Conservation (phyloP, 2,888 invertebrate genomes). For the Cephus pulcher region DNA sequence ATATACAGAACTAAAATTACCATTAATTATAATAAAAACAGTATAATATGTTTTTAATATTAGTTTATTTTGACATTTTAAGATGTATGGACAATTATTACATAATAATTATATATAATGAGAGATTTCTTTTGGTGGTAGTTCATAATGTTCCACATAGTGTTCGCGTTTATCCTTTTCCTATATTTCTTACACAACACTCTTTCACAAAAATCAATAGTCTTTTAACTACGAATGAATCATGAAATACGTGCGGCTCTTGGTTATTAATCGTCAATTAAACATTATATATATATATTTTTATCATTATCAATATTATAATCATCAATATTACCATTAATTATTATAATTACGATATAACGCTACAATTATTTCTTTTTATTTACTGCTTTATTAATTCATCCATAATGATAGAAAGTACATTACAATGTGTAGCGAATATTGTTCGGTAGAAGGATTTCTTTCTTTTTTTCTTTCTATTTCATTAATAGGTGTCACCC, state of each 20-base stretch:
- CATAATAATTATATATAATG: slow-evolving; percentile 65
- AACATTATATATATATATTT: slow-evolving; percentile 35
- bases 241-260: slow-evolving; percentile 58
- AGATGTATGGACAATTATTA: slow-evolving; percentile 66
- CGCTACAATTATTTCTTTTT: slow-evolving; percentile 55
- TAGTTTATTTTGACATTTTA: slow-evolving; percentile 65
- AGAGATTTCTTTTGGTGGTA: slow-evolving; percentile 57
- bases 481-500: slow-evolving; percentile 13
- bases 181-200: slow-evolving; percentile 45
- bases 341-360: slow-evolving; percentile 64
- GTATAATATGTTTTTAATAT: slow-evolving; percentile 44
- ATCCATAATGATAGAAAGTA: slow-evolving; percentile 56
- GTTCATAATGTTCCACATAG: slow-evolving; percentile 41
- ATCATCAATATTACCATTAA: slow-evolving; percentile 63
- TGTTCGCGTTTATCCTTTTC: slow-evolving; percentile 26
- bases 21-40: too few relatives aligned
- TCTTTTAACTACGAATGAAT: slow-evolving; percentile 56
- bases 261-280: slow-evolving; percentile 56
- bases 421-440: slow-evolving; percentile 51
- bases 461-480: slow-evolving; percentile 22
- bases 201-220: slow-evolving; percentile 50
- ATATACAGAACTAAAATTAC: too few relatives aligned
- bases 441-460: slow-evolving; percentile 38
- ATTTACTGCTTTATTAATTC: slow-evolving; percentile 42
- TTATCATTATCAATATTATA: slow-evolving; percentile 55